A percentile compares a stretch with the other conserved stretches of the same genome.
phyloP scores from a whole-genome alignment of 2,888 invertebrate species.

The Oegoconia quadripuncta region DNA sequence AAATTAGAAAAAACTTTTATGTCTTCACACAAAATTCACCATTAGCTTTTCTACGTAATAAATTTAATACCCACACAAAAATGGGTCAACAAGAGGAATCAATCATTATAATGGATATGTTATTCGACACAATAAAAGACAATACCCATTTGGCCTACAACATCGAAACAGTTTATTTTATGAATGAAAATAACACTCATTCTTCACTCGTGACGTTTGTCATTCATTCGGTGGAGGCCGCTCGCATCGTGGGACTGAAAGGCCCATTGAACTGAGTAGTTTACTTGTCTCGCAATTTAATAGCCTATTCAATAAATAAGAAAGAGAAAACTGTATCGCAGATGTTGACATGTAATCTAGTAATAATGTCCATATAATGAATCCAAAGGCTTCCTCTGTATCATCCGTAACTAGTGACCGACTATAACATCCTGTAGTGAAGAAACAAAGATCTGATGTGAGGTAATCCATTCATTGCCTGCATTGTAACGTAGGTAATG shows the following conservation, averaged over 20 bases:
- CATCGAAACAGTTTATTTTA: constrained; percentile 17
- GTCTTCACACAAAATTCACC: no score
- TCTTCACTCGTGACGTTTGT: constrained; percentile 23
- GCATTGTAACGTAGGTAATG: no score
- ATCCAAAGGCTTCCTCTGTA: constrained; percentile 4
- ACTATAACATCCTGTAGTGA: neutral
- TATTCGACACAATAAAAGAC: neutral
- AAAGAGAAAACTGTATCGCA: constrained; percentile 9
- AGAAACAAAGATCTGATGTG: neutral
- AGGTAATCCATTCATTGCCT: neutral
- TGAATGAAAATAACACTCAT: constrained; percentile 33
- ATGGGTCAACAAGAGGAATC: no score
- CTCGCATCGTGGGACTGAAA: constrained; percentile 43
- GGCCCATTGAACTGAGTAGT: constrained; percentile 38
- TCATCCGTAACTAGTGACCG: constrained; percentile 1
- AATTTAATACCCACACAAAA: no score
- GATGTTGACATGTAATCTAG: constrained; percentile 1
- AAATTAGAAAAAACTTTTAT: no score
- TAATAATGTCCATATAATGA: constrained; percentile 7
- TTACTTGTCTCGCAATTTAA: constrained; percentile 4
- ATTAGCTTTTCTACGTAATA: no score
- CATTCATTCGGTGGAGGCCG: constrained; percentile 15
- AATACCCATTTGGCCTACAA: constrained; percentile 10
- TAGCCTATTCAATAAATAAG: constrained; percentile 9
- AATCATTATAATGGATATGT: no score